Evolutionary conservation across 2,797 vertebrate genomes (phyloP).

Genomic region (Cryptoblepharus egeriae): DNA sequence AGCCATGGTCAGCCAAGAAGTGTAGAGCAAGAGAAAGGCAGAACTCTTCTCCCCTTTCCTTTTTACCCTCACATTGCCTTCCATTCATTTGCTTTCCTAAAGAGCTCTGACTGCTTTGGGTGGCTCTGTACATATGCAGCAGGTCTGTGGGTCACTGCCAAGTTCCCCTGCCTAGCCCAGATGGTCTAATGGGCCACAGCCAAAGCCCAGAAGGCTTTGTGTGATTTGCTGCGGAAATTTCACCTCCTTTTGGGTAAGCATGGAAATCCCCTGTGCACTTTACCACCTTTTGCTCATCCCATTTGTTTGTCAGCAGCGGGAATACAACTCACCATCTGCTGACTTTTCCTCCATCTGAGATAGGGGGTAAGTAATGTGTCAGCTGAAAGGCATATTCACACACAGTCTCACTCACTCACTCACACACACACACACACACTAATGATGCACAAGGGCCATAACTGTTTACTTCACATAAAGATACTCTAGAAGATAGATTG

Average conservation of each 20-base stretch:
- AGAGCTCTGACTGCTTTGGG: neutral
- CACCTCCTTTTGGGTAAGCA: neutral
- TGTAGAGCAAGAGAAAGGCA: no score
- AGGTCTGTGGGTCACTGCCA: neutral
- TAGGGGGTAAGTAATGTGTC: neutral
- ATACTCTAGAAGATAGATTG: neutral
- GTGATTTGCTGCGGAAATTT: neutral
- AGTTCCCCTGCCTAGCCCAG: neutral
- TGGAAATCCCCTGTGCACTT: neutral
- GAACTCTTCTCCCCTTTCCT: no score
- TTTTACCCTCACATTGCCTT: neutral
- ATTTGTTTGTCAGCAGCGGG: neutral
- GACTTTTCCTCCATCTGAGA: slow-evolving; percentile 11
- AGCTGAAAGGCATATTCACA: neutral
- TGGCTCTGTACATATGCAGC: neutral
- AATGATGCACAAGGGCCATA: neutral
- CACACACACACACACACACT: neutral
- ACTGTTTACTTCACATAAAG: neutral
- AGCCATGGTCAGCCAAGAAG: neutral
- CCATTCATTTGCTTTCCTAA: slow-evolving; percentile 9
- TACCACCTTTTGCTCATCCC: slow-evolving; percentile 10
- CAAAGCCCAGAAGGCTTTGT: neutral
- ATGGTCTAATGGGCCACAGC: neutral
- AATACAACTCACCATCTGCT: slow-evolving; percentile 28
- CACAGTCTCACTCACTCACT: neutral